A percentile compares a stretch with the other conserved stretches of the same genome.
phyloP scores from a whole-genome alignment of 2,888 invertebrate species.

The Troglohyphantes excavatus region DNA sequence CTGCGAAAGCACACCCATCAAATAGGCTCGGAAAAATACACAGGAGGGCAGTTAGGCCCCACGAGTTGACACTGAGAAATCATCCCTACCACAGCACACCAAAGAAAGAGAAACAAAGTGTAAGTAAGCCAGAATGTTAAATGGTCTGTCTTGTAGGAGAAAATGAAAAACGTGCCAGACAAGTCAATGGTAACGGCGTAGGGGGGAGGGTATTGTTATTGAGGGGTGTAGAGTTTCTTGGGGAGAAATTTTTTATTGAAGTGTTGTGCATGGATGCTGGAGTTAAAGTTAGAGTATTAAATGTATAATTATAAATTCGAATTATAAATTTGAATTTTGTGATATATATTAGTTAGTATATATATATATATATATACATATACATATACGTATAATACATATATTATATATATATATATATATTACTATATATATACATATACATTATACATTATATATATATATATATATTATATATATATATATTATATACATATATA shows the following conservation, averaged over 20 bases:
- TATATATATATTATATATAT: too few species aligned
- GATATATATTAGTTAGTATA: too few species aligned
- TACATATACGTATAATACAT: too few species aligned
- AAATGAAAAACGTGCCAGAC: conserved; percentile 75
- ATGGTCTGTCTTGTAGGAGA: conserved; percentile 66
- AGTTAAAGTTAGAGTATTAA: too few species aligned
- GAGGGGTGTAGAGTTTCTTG: neutral
- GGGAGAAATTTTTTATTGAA: conserved; percentile 14
- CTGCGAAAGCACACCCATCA: conserved; percentile 32
- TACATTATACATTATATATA: too few species aligned
- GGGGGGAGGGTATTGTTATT: neutral
- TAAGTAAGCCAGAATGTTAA: conserved; percentile 70
- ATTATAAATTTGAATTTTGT: too few species aligned
- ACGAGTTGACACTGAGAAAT: conserved; percentile 59
- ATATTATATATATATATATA: too few species aligned
- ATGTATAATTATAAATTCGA: too few species aligned
- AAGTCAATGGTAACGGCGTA: conserved; percentile 65
- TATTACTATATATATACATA: too few species aligned
- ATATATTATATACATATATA: too few species aligned
- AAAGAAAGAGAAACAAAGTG: conserved; percentile 30
- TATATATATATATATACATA: too few species aligned
- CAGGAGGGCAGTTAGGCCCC: conserved; percentile 31
- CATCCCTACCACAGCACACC: conserved; percentile 20
- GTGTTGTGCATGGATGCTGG: conserved; percentile 13
- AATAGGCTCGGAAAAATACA: conserved; percentile 42